Base-by-base conservation (phyloP, 2,888 invertebrate species). In the Catocala nupta region DNA sequence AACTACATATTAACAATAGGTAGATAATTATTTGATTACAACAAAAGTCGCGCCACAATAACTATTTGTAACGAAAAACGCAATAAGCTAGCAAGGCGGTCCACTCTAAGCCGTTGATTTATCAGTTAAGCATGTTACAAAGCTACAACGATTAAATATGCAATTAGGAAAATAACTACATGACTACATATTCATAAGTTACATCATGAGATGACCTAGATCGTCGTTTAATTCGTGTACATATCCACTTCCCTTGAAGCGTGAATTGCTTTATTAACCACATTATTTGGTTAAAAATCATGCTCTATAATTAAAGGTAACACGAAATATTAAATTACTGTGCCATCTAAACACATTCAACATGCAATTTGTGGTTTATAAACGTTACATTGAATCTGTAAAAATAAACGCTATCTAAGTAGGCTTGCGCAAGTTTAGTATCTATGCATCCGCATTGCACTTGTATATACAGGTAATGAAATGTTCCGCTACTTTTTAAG, bases 101-200 rank as follows among this genome's bases (percentile, higher is more conserved):
- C 52, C 70, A 72, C 73, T 77, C 68, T 79, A 75, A 66, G 72
- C 68, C 52, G 69, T 76, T 64, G 62, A 65, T 79, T 81, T 82
- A 85, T 85, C 83, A 80, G 80, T 81, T 80, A 80, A 71, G 65
- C 73, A 70, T 13, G 34, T 53, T 43, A 74, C 59, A 80, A 61
- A 75, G 76, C 78, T 82, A 80, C 77, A 81, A 77, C 73, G 73
- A 82, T 80, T 83, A 88, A 85, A 83, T 87, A 84, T 86, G 83
- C 77, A 80, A 86, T 88, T 90, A 89, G 89, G 86, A 88, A 89
- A 87, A 89, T 84, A 72, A 81, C 83, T 84, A 86, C 83, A 81
- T 83, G 13, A 77, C 78, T 86, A 77, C 69, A 78, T 81, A 86
- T 88, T 87, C 83, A 83, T 85, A 77, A 83, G 84, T 91, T 90